Base-by-base conservation (phyloP, 2,888 invertebrate genomes). In the Conchocele bisecta region DNA sequence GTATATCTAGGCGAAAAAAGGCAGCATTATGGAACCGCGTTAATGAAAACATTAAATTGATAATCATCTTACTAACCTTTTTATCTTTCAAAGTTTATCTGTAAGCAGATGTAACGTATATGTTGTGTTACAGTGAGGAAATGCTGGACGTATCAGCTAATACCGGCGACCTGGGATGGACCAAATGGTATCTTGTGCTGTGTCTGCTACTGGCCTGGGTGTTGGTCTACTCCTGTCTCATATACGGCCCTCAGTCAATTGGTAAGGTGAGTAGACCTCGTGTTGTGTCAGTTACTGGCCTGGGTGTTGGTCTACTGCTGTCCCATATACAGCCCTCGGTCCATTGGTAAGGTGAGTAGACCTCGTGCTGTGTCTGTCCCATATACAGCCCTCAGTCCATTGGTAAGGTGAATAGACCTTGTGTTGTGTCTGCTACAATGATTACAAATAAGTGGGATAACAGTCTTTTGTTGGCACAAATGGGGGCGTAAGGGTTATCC, bases 171-270 rank as follows among this genome's bases (percentile, higher is more conserved):
- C 17, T 78, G 9, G 86, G 86, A 15, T 39, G 53, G 17, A 50
- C 89, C 4, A 80, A 88, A 56, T 85, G 87, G 84, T 83, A 82
- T 50, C 77, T 90, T 5, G 80, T 79, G 0, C 68, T 88, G 20
- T 85, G 83, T 64, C 81, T 90, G 6, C 50, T 89, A 2, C 64
- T 81, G 13, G 84, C 85, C 54, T 89, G 89, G 89, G 33, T 85
- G 26, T 42, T 87, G 6, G 81, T 88, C 28, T 87, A 83, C 67
- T 48, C 85, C 33, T 81, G 85, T 41, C 82, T 89, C 35, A 79
- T 86, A 56, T 81, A 82, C 73, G 90, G 90, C 24, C 87, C 87
- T 59, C 83, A 84, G 53, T 86, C 87, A 20, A 81, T 87, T 5
- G 86, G 86, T n/a, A 85, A 83, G 74, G 87, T 86, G 63, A 61